Evolutionary conservation across 2,888 invertebrate genomes (phyloP), one percentile per base, ranked within the genome.

Genomic region (Tyria jacobaeae): DNA sequence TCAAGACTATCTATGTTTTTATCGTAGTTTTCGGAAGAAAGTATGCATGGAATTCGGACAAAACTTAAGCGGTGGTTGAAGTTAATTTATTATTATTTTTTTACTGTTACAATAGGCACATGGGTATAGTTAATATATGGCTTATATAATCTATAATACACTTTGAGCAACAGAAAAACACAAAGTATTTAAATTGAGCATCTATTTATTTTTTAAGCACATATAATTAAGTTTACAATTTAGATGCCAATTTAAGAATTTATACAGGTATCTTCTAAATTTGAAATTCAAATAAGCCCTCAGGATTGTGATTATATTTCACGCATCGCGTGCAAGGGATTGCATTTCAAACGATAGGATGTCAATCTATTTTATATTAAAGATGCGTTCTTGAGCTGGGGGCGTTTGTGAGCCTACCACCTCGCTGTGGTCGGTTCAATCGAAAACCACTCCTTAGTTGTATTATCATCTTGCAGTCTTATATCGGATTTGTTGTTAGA

Each of bases 381-480:
- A 81, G 82, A 82, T 80, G 83, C 83, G 83, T 82, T 82, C 72
- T 73, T 69, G 71, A 76, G 77, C 68, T 78, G 74, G 75, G 64
- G 64, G 62, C 68, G 68, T 68, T 68, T 37, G 62, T 63, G 66
- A 64, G 76, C 70, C 81, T 76, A 79, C 75, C 73, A 71, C 71
- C 66, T 73, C 76, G 77, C 78, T 73, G 72, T 66, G 70, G 73
- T 72, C 70, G 75, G 76, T 80, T 84, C 80, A 79, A 81, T 80
- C 80, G 79, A 86, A 68, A 87, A 85, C 88, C 85, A 81, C 86
- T 86, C 86, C 86, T 86, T 80, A 74, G 80, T 71, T 77, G 79
- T 74, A 82, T 83, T 83, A 80, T 76, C 72, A 81, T 84, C 76
- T n/a, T 82, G 75, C 79, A 78, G 78, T 83, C 66, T 80, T 77